These are phyloP conservation scores for Aspidapion aeneum DNA, from an alignment of 2,888 invertebrate genomes.

Conservation along the genomic window DNA sequence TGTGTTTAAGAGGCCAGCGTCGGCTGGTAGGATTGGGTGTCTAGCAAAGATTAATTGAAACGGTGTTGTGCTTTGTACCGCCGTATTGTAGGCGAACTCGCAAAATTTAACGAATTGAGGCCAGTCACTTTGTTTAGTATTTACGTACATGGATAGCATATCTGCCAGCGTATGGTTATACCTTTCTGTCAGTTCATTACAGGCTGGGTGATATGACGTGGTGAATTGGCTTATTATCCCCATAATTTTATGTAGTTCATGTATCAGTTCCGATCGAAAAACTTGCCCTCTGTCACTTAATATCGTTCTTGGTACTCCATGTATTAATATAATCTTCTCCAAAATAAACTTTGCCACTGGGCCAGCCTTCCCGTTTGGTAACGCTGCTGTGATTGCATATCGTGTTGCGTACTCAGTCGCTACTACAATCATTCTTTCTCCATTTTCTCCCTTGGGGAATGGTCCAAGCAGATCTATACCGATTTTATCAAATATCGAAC, in stretches of 20 bases:
- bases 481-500: no score
- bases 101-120: no score
- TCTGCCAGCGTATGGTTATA: constrained; percentile 29
- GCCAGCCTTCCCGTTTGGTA: constrained; percentile 24
- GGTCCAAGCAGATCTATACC: no score
- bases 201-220: no score
- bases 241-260: no score
- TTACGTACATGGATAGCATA: constrained; percentile 23
- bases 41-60: constrained; percentile 14
- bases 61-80: constrained; percentile 14
- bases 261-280: no score
- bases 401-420: constrained; percentile 31
- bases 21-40: constrained; percentile 13
- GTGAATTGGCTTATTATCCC: no score
- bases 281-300: constrained; percentile 13
- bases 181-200: constrained; percentile 27
- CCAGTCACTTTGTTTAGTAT: constrained; percentile 21
- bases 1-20: no score
- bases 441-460: no score
- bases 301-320: no score
- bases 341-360: constrained; percentile 22
- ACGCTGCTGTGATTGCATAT: constrained; percentile 26
- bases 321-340: constrained; percentile 10
- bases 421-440: no score
- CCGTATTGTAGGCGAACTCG: constrained; percentile 16